Conservation (phyloP, 2,797 vertebrate genomes). For the Scolopax bukidnonensis region DNA sequence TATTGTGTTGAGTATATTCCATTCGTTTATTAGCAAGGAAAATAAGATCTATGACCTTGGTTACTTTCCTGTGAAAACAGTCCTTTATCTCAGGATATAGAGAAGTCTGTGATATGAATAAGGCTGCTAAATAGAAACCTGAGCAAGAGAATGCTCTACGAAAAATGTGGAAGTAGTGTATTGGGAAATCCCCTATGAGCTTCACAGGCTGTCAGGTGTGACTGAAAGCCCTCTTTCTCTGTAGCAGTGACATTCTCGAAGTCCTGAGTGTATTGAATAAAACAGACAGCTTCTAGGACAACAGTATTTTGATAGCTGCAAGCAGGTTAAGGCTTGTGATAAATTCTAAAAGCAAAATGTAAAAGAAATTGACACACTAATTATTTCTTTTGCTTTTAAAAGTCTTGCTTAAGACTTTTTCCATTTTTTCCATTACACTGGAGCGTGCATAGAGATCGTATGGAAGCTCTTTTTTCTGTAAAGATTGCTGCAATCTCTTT, state of each 20-base stretch:
- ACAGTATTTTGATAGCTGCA: neutral
- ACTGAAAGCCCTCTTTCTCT: neutral
- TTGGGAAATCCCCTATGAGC: neutral
- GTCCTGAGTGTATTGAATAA: neutral
- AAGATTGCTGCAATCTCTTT: neutral
- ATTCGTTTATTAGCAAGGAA: neutral
- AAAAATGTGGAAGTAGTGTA: neutral
- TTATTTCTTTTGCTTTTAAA: neutral
- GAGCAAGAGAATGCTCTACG: neutral
- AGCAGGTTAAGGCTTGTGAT: neutral
- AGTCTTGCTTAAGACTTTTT: neutral
- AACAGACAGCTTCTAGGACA: neutral
- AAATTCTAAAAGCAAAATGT: neutral
- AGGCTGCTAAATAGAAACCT: neutral
- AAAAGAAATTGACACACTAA: neutral
- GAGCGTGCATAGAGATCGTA: neutral
- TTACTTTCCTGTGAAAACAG: neutral
- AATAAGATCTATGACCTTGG: neutral
- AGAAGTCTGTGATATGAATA: constrained; percentile 1
- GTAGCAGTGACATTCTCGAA: neutral
- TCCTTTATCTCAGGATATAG: neutral
- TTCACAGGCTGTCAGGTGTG: neutral
- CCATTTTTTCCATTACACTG: neutral
- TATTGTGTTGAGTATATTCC: neutral
- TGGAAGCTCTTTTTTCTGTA: neutral